These are phyloP conservation scores for Danio albolineatus DNA, from an alignment of 2,797 vertebrate genomes.

Conservation along the genomic window DNA sequence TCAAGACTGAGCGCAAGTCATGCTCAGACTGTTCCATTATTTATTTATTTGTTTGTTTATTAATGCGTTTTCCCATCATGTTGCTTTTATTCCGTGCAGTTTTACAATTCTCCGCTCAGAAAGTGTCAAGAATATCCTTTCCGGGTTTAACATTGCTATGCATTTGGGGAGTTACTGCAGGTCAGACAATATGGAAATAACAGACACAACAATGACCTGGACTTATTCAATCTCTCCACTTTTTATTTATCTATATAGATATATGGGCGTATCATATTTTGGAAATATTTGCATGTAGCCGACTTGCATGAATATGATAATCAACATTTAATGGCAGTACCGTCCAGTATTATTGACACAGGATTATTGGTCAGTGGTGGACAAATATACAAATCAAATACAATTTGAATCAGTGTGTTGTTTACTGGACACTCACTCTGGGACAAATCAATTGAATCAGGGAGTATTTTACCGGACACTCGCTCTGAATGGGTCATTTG, in stretches of 20 bases:
- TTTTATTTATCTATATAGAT: not conserved
- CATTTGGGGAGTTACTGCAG: not conserved
- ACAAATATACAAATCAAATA: too few relatives aligned
- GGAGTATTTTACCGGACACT: too few relatives aligned
- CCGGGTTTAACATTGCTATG: not conserved
- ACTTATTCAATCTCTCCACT: not conserved
- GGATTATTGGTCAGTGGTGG: too few relatives aligned
- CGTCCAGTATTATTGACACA: too few relatives aligned
- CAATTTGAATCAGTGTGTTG: too few relatives aligned
- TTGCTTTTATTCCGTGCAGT: not conserved
- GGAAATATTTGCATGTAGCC: not conserved
- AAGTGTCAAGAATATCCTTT: slow-evolving; percentile 2
- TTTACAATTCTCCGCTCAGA: not conserved
- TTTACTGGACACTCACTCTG: too few relatives aligned
- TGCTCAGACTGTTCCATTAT: not conserved
- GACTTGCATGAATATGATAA: too few relatives aligned
- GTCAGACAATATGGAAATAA: slow-evolving; percentile 25
- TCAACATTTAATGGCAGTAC: not conserved
- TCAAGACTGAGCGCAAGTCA: not conserved
- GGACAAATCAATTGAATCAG: too few relatives aligned
- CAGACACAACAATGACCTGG: slow-evolving; percentile 4
- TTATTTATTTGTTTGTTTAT: not conserved
- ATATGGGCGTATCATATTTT: not conserved
- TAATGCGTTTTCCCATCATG: not conserved
- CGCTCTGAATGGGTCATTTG: too few relatives aligned